A percentile compares a stretch with the other conserved stretches of the same genome.
These are phyloP conservation scores for Polyergus mexicanus DNA, from an alignment of 1,140 invertebrate species.

Conservation along the genomic window DNA sequence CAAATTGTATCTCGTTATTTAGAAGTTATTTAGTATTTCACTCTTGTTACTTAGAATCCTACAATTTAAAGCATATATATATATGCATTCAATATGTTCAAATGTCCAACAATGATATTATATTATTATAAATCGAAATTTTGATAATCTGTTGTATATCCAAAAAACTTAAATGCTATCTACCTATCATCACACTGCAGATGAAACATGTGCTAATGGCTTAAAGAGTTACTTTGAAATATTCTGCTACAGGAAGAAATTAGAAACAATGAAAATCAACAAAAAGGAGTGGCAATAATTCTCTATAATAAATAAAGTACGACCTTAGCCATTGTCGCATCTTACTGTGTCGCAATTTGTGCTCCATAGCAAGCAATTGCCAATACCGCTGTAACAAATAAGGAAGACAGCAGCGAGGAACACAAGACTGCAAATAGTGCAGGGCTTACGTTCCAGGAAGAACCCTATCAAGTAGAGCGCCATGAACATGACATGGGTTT, in stretches of 20 bases:
- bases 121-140: not conserved
- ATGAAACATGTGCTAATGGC: not conserved
- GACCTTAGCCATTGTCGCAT: conserved; percentile 88
- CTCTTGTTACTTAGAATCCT: conserved; percentile 10
- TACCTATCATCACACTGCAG: not conserved
- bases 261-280: not conserved
- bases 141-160: not conserved
- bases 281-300: conserved; percentile 39
- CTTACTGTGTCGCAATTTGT: conserved; percentile 91
- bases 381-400: conserved; percentile 98
- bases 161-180: not conserved
- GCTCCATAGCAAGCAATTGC: conserved; percentile 97
- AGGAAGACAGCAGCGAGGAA: conserved; percentile 97
- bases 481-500: conserved; percentile 99
- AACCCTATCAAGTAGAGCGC: conserved; percentile 96
- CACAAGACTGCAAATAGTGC: conserved; percentile 97
- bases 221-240: not conserved
- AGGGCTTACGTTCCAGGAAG: conserved; percentile 98
- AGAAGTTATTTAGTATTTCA: too few species aligned
- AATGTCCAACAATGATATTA: not conserved
- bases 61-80: conserved; percentile 6
- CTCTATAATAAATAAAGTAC: conserved; percentile 6
- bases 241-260: not conserved
- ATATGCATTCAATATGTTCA: not conserved
- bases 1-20: conserved; percentile 14